Conservation (phyloP, 2,797 vertebrate genomes). For the Trematomus bernacchii region DNA sequence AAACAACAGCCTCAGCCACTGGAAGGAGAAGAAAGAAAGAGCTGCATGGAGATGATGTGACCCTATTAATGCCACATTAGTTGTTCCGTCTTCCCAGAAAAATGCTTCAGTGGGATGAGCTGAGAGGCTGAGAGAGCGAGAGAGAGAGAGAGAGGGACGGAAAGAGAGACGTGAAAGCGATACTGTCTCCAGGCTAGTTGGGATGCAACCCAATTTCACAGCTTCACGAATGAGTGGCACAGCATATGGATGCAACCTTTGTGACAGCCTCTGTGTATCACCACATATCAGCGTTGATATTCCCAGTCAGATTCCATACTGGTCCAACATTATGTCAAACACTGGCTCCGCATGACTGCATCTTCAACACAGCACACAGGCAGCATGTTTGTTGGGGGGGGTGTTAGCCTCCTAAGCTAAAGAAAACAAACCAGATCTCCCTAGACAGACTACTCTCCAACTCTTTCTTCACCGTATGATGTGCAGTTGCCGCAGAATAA, state of each 20-base stretch:
- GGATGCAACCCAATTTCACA: slow-evolving; percentile 90
- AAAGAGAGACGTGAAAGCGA: slow-evolving; percentile 69
- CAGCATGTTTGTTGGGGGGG: slow-evolving; percentile 60
- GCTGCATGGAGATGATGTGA: slow-evolving; percentile 80
- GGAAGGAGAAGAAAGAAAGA: slow-evolving; percentile 77
- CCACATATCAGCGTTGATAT: slow-evolving; percentile 85
- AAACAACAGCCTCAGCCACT: slow-evolving; percentile 78
- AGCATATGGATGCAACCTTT: slow-evolving; percentile 88
- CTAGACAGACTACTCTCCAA: slow-evolving; percentile 35
- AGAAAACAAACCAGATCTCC: slow-evolving; percentile 54
- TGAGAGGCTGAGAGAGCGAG: slow-evolving; percentile 35
- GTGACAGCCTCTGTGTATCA: slow-evolving; percentile 88
- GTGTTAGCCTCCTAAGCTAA: slow-evolving; percentile 40
- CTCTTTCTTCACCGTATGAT: slow-evolving; percentile 26
- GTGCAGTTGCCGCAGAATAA: slow-evolving; percentile 22
- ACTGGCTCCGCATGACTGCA: slow-evolving; percentile 76
- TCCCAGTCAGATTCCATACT: slow-evolving; percentile 86
- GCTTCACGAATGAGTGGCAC: slow-evolving; percentile 88
- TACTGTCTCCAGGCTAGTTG: slow-evolving; percentile 85
- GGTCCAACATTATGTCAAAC: slow-evolving; percentile 86
- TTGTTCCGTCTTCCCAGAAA: slow-evolving; percentile 76
- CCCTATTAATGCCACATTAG: slow-evolving; percentile 85
- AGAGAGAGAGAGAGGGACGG: slow-evolving; percentile 13
- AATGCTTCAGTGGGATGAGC: slow-evolving; percentile 68
- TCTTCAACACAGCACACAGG: slow-evolving; percentile 68